Evolutionary conservation across 2,797 vertebrate genomes (phyloP), one percentile per base, ranked within the genome.

Genomic region (Avahi laniger): DNA sequence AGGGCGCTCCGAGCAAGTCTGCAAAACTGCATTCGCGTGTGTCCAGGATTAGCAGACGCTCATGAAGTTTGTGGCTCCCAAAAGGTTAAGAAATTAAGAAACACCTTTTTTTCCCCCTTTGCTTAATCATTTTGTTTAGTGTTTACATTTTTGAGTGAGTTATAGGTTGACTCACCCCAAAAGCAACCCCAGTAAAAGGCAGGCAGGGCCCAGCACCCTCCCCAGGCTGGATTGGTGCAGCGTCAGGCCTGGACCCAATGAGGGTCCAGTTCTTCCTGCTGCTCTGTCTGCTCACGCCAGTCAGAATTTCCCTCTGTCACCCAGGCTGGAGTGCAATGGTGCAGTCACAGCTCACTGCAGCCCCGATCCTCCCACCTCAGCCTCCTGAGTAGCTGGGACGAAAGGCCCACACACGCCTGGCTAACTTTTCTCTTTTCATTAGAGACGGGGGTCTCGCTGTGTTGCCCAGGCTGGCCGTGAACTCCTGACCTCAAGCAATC

Each of bases 1-100:
- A 63, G 12, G 65, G 5, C 5, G 0, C 41, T 33, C 11, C 15
- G n/a, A 33, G 12, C 7, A 4, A 7, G 4, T 13, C 18, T 80
- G 38, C 12, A 54, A 46, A 81, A 38, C 38, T 11, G 30, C 28
- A 22, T 54, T 61, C 33, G 18, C 13, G 4, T 5, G 18, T 3
- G 33, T 12, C 70, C 35, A 26, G 4, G 57, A 3, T n/a, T 7
- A 48, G 54, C 33, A 38, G 72, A n/a, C 5, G 9, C 33, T 30
- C 33, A 61, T 13, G 10, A 54, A 48, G 14, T 15, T 20, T 14
- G 3, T 12, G 33, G 24, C 52, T 48, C 43, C 24, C 33, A 26
- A 28, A 75, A 46, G 41, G 9, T 35, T 30, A 18, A 46, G 20
- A 61, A 59, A 78, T 35, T 30, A 18, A 46, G 20, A 61, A 59